These are phyloP conservation scores for Megalops cyprinoides DNA, from an alignment of 2,797 vertebrate genomes.

Conservation along the genomic window DNA sequence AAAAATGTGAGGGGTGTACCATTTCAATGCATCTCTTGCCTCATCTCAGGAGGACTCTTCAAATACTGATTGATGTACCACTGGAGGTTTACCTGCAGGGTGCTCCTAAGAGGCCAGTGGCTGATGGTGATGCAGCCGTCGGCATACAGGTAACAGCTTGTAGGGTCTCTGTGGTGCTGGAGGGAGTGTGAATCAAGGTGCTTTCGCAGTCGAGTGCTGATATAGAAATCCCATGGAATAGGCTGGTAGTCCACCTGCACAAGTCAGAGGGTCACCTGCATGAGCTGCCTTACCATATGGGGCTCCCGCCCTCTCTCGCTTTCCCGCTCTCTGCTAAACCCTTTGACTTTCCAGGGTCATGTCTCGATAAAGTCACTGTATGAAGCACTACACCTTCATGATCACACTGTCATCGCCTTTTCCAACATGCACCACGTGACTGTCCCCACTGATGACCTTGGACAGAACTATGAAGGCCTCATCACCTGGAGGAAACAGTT, in stretches of 20 bases:
- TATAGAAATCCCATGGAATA: constrained; percentile 63
- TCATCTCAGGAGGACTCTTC: no score
- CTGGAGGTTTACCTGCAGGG: background rate
- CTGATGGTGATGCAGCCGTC: constrained; percentile 58
- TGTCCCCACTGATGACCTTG: constrained; percentile 60
- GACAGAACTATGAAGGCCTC: constrained; percentile 62
- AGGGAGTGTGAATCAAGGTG: background rate
- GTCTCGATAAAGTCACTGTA: no score
- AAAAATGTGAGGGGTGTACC: background rate
- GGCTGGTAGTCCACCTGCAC: constrained; percentile 55
- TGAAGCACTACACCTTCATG: constrained; percentile 77
- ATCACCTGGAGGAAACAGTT: constrained; percentile 61
- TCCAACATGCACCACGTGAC: constrained; percentile 71
- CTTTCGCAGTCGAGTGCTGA: constrained; percentile 47
- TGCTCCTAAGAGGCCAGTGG: background rate
- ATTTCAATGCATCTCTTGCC: no score
- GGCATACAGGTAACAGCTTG: constrained; percentile 60
- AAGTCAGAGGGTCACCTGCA: background rate
- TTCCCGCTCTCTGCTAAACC: background rate
- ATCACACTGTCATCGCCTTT: constrained; percentile 49
- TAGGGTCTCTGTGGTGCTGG: background rate
- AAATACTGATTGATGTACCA: no score
- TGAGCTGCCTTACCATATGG: no score
- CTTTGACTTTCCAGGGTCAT: background rate
- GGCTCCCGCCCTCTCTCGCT: background rate